Conservation (phyloP, 1,140 invertebrate genomes). For the Bombus waltoni region DNA sequence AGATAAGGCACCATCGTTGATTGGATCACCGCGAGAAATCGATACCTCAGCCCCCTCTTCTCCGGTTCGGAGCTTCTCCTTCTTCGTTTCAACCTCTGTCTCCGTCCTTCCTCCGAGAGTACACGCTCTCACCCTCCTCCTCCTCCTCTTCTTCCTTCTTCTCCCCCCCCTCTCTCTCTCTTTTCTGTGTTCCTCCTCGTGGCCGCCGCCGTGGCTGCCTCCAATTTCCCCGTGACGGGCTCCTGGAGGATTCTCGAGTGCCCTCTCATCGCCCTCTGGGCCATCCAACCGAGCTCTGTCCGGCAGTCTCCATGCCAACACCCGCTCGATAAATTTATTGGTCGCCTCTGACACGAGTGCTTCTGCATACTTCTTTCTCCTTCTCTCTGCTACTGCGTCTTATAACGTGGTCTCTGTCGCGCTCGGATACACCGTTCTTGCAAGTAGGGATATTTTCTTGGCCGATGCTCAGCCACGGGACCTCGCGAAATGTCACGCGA, state of each 20-base stretch:
- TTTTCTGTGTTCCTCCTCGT: conserved; percentile 56
- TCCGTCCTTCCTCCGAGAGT: conserved; percentile 49
- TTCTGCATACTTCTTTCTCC: conserved; percentile 59
- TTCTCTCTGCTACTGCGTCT: conserved; percentile 14
- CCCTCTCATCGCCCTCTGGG: conserved; percentile 81
- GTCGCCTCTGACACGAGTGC: conserved; percentile 78
- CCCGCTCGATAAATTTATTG: conserved; percentile 83
- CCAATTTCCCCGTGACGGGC: conserved; percentile 80
- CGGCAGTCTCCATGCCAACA: conserved; percentile 83
- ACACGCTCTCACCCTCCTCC: conserved; percentile 37
- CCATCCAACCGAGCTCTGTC: conserved; percentile 81
- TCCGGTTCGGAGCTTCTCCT: conserved; percentile 42
- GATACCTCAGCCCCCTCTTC: conserved; percentile 71
- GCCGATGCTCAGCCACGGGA: conserved; percentile 33
- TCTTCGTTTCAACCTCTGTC: conserved; percentile 32
- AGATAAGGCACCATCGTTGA: conserved; percentile 78
- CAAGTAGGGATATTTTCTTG: conserved; percentile 22
- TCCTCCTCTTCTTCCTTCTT: conserved; percentile 30
- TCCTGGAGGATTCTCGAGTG: conserved; percentile 82
- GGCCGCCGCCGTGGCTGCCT: conserved; percentile 70
- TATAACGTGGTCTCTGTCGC: background rate
- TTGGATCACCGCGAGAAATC: conserved; percentile 81
- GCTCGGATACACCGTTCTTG: background rate
- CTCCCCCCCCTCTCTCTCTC: conserved; percentile 35
- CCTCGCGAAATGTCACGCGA: conserved; percentile 35